A percentile compares a stretch with the other conserved stretches of the same genome.
These are phyloP conservation scores for Rhamphomyia laevipes DNA, from an alignment of 2,888 invertebrate species.

Conservation along the genomic window DNA sequence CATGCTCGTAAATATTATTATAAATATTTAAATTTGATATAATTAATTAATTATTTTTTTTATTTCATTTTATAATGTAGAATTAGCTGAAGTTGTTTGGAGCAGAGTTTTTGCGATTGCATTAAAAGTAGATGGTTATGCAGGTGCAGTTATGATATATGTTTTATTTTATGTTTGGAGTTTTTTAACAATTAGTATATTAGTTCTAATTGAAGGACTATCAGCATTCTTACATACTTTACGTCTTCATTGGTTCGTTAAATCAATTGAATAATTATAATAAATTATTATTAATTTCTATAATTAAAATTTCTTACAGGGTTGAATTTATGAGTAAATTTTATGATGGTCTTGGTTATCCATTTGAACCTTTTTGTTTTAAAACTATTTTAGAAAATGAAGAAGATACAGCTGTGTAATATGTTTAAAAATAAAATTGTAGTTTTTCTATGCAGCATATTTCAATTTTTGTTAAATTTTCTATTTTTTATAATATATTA, in stretches of 20 bases:
- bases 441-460: too few relatives aligned
- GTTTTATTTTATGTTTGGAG: conserved; percentile 86
- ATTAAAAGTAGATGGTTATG: conserved; percentile 50
- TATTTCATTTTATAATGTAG: too few relatives aligned
- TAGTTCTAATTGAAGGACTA: conserved; percentile 99
- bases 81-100: conserved; percentile 85
- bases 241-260: conserved; percentile 81
- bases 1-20: conserved; percentile 64
- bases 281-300: not conserved
- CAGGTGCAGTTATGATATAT: conserved; percentile 67
- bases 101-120: conserved; percentile 80
- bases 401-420: conserved; percentile 28
- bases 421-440: not conserved
- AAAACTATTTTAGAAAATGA: conserved; percentile 54
- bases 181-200: conserved; percentile 81
- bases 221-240: conserved; percentile 98
- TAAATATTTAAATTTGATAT: not conserved
- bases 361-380: conserved; percentile 78
- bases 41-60: not conserved
- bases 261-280: not conserved
- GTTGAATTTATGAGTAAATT: conserved; percentile 97
- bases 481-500: too few relatives aligned
- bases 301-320: conserved; percentile 39
- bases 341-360: conserved; percentile 68
- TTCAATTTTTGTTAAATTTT: too few relatives aligned